A percentile compares a stretch with the other conserved stretches of the same genome.
phyloP scores from a whole-genome alignment of 1,140 invertebrate species.

The Tyrophagus putrescentiae region DNA sequence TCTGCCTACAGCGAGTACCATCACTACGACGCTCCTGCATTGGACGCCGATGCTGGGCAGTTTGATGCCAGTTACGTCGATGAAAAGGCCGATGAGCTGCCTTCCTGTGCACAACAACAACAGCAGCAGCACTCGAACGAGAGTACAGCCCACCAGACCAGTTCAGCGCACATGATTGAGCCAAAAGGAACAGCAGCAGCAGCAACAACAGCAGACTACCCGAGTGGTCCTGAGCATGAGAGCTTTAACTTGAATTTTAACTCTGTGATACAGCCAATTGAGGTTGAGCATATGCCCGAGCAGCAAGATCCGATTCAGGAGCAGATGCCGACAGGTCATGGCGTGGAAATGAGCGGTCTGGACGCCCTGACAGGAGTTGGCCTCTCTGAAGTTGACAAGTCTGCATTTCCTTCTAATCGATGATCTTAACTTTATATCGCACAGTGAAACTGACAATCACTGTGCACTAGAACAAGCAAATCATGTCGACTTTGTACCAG shows the following conservation, averaged over 20 bases:
- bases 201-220: not conserved
- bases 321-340: too few relatives aligned
- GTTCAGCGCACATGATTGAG: not conserved
- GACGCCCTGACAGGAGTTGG: too few relatives aligned
- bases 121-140: not conserved
- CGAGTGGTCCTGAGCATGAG: not conserved
- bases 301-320: too few relatives aligned
- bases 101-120: not conserved
- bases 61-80: not conserved
- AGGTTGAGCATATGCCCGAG: too few relatives aligned
- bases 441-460: too few relatives aligned
- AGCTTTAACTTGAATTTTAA: slow-evolving; percentile 11
- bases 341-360: too few relatives aligned
- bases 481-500: not conserved
- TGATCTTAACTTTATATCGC: too few relatives aligned
- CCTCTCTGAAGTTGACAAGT: too few relatives aligned
- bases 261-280: slow-evolving; percentile 16
- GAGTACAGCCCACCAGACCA: not conserved
- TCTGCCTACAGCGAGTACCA: not conserved
- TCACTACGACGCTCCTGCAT: too few relatives aligned
- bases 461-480: too few relatives aligned
- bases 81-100: not conserved
- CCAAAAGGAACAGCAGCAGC: not conserved
- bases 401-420: too few relatives aligned
- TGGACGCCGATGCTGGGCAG: not conserved